phyloP scores from a whole-genome alignment of 2,113 vertebrate genomes.

The Apodemus sylvaticus region DNA sequence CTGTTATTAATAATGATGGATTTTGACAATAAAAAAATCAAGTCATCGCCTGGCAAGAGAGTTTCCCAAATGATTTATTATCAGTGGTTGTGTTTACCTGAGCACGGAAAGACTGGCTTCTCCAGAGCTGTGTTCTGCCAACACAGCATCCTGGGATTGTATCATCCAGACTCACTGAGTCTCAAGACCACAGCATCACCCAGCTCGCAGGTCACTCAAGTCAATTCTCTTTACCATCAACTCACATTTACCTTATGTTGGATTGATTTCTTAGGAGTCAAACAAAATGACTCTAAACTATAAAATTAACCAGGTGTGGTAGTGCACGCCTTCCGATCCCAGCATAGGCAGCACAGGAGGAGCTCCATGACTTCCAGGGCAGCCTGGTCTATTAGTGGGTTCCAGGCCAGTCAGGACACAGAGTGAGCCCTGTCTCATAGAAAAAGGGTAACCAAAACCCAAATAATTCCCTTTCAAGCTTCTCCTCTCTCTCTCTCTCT shows the following conservation, averaged over 20 bases:
- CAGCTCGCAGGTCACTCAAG: not conserved
- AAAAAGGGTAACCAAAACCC: too few relatives aligned
- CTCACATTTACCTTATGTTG: slow-evolving; percentile 27
- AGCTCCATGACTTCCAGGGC: too few relatives aligned
- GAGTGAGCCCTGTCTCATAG: not conserved
- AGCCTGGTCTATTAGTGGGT: not conserved
- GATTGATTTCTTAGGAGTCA: slow-evolving; percentile 48
- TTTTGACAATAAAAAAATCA: not conserved
- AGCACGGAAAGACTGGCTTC: not conserved
- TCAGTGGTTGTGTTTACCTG: not conserved
- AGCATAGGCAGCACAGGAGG: not conserved
- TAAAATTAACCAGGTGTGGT: not conserved
- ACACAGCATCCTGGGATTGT: not conserved
- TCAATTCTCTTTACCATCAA: not conserved
- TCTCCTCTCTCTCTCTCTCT: not conserved
- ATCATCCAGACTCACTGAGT: not conserved
- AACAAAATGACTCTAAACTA: not conserved
- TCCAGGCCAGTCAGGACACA: not conserved
- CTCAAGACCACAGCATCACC: not conserved
- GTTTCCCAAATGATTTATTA: slow-evolving; percentile 8
- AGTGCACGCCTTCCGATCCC: not conserved
- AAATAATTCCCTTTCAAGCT: not conserved
- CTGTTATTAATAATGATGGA: not conserved
- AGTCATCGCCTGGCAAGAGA: not conserved
- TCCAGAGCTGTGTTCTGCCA: not conserved